Percentiles rank a stretch among this genome's conserved stretches.
phyloP scores from a whole-genome alignment of 2,797 vertebrate species.

The Microctenopoma lineatum region DNA sequence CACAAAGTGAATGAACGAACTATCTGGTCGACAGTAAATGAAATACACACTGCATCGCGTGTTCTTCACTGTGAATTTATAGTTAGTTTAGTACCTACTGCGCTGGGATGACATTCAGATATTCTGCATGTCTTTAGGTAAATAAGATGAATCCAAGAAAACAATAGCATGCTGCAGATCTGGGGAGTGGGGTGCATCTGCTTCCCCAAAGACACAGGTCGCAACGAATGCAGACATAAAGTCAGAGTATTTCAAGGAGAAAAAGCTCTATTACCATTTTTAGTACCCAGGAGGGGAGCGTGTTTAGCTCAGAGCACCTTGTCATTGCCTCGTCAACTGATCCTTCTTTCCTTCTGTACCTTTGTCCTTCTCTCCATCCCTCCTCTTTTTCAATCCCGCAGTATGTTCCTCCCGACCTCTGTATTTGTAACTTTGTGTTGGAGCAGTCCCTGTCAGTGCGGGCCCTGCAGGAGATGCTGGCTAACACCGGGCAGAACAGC shows the following conservation, averaged over 20 bases:
- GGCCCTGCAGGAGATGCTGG: conserved; percentile 98
- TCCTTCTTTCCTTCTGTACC: neutral
- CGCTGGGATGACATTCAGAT: neutral
- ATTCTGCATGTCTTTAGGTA: neutral
- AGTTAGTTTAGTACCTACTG: conserved; percentile 5
- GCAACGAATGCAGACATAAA: conserved; percentile 10
- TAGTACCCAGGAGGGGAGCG: conserved; percentile 1
- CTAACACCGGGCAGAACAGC: conserved; percentile 87
- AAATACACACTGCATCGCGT: too few relatives aligned
- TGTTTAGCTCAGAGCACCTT: conserved; percentile 11
- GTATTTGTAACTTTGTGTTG: conserved; percentile 96
- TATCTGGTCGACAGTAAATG: too few relatives aligned
- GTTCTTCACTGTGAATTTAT: neutral
- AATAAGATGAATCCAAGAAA: neutral
- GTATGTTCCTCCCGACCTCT: conserved; percentile 97
- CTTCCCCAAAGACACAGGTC: neutral
- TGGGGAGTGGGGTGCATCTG: neutral
- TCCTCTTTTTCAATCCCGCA: conserved; percentile 65
- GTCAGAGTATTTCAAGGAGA: conserved; percentile 16
- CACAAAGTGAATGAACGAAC: conserved; percentile 4
- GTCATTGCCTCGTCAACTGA: conserved; percentile 17
- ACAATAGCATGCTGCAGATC: neutral
- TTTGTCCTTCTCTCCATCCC: neutral
- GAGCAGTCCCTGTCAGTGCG: conserved; percentile 97
- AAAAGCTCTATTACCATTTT: neutral